Percentiles rank a stretch among this genome's conserved stretches.
Conservation (phyloP, 1,140 invertebrate genomes). For the Heliothis subflexa region DNA sequence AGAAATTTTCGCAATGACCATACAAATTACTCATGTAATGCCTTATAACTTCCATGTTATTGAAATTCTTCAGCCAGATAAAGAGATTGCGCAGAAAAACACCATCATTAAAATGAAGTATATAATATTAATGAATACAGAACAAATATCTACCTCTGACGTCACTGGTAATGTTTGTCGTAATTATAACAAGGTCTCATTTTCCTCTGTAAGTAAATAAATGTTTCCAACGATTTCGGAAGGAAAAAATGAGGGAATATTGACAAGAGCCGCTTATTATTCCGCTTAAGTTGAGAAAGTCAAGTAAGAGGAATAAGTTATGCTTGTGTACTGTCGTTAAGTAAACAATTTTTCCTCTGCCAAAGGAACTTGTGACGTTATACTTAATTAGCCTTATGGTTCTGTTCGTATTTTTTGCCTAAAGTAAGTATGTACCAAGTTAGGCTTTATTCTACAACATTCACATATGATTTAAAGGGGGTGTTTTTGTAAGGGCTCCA, state of each 20-base stretch:
- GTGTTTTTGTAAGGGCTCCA: too few relatives aligned
- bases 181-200: slow-evolving; percentile 8
- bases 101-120: slow-evolving; percentile 21
- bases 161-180: not conserved
- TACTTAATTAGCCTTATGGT: not conserved
- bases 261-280: slow-evolving; percentile 30
- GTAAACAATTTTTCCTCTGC: not conserved
- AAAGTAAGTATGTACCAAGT: too few relatives aligned
- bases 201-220: slow-evolving; percentile 10
- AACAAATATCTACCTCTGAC: slow-evolving; percentile 29
- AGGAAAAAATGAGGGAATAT: slow-evolving; percentile 7
- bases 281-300: slow-evolving; percentile 10
- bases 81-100: not conserved
- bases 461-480: too few relatives aligned
- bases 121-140: not conserved
- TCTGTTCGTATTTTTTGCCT: too few relatives aligned
- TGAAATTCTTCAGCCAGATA: not conserved
- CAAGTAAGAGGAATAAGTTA: slow-evolving; percentile 17
- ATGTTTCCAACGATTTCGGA: not conserved
- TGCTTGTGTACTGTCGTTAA: not conserved
- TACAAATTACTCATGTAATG: too few relatives aligned
- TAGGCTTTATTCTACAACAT: too few relatives aligned
- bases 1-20: too few relatives aligned
- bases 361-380: not conserved
- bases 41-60: not conserved